phyloP scores from a whole-genome alignment of 2,888 invertebrate species.

The Nymphalis polychloros region DNA sequence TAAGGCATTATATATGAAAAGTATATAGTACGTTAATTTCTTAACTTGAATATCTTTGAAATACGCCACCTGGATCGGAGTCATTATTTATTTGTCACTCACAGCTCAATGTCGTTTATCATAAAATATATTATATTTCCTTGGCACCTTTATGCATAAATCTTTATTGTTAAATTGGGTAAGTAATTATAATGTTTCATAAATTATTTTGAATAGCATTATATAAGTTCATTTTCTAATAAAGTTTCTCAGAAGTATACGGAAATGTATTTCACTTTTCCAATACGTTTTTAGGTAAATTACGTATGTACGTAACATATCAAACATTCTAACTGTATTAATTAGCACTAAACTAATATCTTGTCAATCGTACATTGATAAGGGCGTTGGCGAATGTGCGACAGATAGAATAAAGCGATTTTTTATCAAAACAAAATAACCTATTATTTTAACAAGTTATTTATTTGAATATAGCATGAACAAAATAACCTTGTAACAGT shows the following conservation, averaged over 20 bases:
- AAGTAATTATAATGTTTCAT: background rate
- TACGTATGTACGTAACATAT: background rate
- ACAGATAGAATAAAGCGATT: background rate
- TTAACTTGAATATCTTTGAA: slow-evolving; percentile 7
- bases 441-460: background rate
- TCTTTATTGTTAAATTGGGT: background rate
- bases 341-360: slow-evolving; percentile 18
- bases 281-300: background rate
- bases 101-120: slow-evolving; percentile 12
- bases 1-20: no score
- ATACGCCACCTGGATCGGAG: slow-evolving; percentile 12
- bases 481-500: slow-evolving; percentile 5
- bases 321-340: slow-evolving; percentile 15
- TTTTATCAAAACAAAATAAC: background rate
- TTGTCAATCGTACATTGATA: slow-evolving; percentile 8
- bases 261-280: background rate
- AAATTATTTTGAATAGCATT: background rate
- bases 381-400: slow-evolving; percentile 5
- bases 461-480: background rate
- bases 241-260: background rate
- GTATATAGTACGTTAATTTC: background rate
- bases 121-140: slow-evolving; percentile 13
- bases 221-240: no score
- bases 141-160: background rate
- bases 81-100: slow-evolving; percentile 23